These are phyloP conservation scores for Cordilura impudica DNA, from an alignment of 2,888 invertebrate genomes.

Conservation along the genomic window DNA sequence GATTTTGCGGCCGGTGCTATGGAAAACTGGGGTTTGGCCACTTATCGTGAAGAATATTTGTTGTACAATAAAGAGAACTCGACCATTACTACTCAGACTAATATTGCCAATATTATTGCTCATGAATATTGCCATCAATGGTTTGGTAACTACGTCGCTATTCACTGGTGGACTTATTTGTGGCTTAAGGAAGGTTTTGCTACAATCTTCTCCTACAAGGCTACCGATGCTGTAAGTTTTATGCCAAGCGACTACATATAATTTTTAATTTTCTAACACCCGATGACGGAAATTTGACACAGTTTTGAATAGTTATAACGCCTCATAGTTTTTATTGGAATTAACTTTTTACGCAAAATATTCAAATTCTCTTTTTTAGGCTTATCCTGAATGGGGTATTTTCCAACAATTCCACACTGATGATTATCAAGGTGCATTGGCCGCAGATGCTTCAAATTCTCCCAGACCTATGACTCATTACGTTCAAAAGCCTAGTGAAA, in stretches of 20 bases:
- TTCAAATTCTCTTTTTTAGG: conserved; percentile 77
- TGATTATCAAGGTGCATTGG: conserved; percentile 86
- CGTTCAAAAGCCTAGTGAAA: conserved; percentile 90
- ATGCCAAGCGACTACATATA: no score
- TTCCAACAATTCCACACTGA: conserved; percentile 87
- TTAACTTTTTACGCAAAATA: background rate
- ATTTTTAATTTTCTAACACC: no score
- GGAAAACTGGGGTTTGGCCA: conserved; percentile 96
- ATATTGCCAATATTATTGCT: conserved; percentile 80
- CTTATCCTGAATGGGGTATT: conserved; percentile 83
- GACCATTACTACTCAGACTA: conserved; percentile 70
- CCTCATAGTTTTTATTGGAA: background rate
- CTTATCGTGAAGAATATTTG: conserved; percentile 78
- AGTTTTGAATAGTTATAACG: no score
- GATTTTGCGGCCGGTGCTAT: conserved; percentile 92
- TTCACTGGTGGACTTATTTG: conserved; percentile 84
- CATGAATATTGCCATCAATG: conserved; percentile 86
- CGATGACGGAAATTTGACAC: no score
- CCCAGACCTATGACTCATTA: conserved; percentile 90
- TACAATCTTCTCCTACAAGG: conserved; percentile 72
- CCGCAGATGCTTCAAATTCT: conserved; percentile 84
- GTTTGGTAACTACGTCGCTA: conserved; percentile 87
- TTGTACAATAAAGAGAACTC: conserved; percentile 71
- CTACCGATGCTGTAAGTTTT: conserved; percentile 69
- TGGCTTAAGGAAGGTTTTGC: conserved; percentile 87